These are phyloP conservation scores for Plectus sambesii DNA, from an alignment of 1,140 invertebrate genomes.

Conservation along the genomic window DNA sequence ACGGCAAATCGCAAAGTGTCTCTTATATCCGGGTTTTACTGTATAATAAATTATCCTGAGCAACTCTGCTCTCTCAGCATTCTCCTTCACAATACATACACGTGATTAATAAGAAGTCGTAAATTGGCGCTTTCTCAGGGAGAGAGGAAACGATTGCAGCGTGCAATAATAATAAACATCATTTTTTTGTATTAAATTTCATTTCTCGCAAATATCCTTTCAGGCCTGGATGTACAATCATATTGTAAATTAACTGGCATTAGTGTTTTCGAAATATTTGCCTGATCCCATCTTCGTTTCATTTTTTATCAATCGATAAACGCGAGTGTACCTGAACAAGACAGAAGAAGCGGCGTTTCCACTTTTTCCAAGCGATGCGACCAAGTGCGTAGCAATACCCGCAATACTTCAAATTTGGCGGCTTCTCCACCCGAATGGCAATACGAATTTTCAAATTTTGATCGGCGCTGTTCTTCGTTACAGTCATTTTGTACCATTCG, in stretches of 20 bases:
- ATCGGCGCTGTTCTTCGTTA: constrained; percentile 83
- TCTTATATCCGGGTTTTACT: too few relatives aligned
- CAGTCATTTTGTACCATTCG: constrained; percentile 94
- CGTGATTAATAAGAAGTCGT: neutral
- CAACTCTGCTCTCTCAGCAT: too few relatives aligned
- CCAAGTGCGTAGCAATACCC: constrained; percentile 82
- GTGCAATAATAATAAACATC: too few relatives aligned
- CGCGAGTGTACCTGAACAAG: constrained; percentile 65
- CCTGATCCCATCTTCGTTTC: too few relatives aligned
- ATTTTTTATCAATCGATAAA: constrained; percentile 10
- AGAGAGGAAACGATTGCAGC: constrained; percentile 2
- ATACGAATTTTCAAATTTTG: constrained; percentile 93
- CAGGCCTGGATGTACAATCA: too few relatives aligned
- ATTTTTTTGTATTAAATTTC: too few relatives aligned
- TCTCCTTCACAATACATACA: neutral
- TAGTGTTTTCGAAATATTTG: too few relatives aligned
- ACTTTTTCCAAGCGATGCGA: constrained; percentile 97
- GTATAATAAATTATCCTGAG: too few relatives aligned
- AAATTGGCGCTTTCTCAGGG: constrained; percentile 12
- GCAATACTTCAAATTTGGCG: constrained; percentile 96
- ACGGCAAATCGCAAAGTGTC: too few relatives aligned
- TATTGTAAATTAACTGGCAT: too few relatives aligned
- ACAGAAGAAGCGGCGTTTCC: constrained; percentile 96
- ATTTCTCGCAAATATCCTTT: too few relatives aligned
- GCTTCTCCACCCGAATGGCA: constrained; percentile 94